These are phyloP conservation scores for Alaudala cheleensis DNA, from an alignment of 2,113 vertebrate genomes.

Conservation along the genomic window DNA sequence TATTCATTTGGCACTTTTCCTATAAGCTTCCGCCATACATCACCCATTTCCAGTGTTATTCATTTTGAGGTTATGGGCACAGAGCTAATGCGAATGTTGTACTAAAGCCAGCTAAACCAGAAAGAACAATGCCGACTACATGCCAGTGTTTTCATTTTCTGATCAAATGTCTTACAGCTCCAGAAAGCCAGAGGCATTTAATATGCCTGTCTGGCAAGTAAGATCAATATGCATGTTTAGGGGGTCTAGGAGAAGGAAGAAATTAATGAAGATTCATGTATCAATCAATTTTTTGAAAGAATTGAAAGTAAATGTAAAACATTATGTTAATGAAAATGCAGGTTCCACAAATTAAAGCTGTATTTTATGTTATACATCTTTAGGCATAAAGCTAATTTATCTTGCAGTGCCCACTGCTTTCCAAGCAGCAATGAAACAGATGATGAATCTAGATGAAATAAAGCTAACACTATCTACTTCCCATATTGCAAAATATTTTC, in stretches of 20 bases:
- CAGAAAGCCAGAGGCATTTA: slow-evolving; percentile 34
- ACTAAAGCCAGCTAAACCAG: slow-evolving; percentile 8
- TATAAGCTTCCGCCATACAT: background rate
- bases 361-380: background rate
- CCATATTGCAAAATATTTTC: background rate
- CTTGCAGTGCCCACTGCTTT: background rate
- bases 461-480: background rate
- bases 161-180: background rate
- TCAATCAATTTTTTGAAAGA: background rate
- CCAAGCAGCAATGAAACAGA: background rate
- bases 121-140: background rate
- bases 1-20: slow-evolving; percentile 17
- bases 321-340: background rate
- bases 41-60: background rate
- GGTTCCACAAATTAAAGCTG: background rate
- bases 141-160: slow-evolving; percentile 41
- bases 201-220: background rate
- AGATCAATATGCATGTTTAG: background rate
- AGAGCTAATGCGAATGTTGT: slow-evolving; percentile 6
- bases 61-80: background rate
- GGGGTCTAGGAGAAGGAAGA: background rate
- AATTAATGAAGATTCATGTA: background rate
- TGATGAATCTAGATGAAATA: background rate
- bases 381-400: background rate
- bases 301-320: background rate